Percentiles rank a stretch among this genome's conserved stretches.
These are phyloP conservation scores for Tamandua tetradactyla DNA, from an alignment of 2,797 vertebrate genomes.

Conservation along the genomic window DNA sequence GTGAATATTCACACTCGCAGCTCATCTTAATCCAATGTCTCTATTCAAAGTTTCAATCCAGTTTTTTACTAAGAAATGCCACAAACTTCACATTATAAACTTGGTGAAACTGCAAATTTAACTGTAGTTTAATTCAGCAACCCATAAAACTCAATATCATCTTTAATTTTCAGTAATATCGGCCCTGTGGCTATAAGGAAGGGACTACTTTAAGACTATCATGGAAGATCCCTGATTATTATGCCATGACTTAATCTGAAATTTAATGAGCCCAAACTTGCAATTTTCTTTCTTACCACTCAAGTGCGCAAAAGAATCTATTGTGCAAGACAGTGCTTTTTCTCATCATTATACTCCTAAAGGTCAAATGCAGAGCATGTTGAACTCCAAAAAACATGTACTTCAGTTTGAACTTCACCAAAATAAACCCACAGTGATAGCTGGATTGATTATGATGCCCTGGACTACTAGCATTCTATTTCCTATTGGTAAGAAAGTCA, in stretches of 20 bases:
- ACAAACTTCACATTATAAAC: background rate
- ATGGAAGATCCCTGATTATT: background rate
- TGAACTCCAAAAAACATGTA: background rate
- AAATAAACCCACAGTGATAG: background rate
- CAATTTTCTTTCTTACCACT: background rate
- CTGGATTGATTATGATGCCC: background rate
- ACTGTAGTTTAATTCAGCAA: background rate
- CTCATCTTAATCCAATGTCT: background rate
- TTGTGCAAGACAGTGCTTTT: background rate
- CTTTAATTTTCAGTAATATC: background rate
- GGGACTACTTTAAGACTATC: background rate
- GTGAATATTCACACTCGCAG: background rate
- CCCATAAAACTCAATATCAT: background rate
- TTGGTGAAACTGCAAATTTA: background rate
- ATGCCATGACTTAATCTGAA: background rate
- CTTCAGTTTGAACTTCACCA: background rate
- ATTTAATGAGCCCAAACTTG: background rate
- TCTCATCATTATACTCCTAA: background rate
- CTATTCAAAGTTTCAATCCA: background rate
- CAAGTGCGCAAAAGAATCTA: background rate
- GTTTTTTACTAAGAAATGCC: background rate
- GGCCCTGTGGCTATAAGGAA: background rate
- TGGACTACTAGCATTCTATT: background rate
- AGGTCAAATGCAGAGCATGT: background rate
- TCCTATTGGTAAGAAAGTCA: background rate